A percentile compares a stretch with the other conserved stretches of the same genome.
Conservation (phyloP, 2,113 vertebrate species). For the Labeo rohita region DNA sequence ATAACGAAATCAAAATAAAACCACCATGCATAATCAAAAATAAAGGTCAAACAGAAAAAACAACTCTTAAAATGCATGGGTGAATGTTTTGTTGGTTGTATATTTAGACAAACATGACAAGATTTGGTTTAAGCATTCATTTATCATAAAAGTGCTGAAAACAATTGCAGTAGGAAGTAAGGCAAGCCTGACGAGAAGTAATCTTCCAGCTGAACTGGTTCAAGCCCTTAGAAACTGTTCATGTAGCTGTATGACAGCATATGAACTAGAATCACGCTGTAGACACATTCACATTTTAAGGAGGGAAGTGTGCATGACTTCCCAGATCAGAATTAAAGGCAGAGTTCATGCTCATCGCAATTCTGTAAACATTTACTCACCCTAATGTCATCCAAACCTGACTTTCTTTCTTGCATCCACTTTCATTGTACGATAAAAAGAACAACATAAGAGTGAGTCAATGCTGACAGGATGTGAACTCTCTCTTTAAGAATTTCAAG, state of each 20-base stretch:
- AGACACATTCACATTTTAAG: slow-evolving; percentile 48
- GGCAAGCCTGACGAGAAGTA: not conserved
- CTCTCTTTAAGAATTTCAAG: not conserved
- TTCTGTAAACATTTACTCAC: not conserved
- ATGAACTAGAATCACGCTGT: not conserved
- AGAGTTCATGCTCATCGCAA: not conserved
- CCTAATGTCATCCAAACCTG: not conserved
- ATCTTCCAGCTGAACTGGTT: not conserved
- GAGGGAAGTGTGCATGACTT: not conserved
- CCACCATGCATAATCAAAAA: not conserved
- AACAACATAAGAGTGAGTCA: not conserved
- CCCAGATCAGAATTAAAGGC: not conserved
- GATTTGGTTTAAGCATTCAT: slow-evolving; percentile 20
- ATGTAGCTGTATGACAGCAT: slow-evolving; percentile 15
- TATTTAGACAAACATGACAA: not conserved
- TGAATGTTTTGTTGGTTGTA: not conserved
- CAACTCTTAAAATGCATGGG: not conserved
- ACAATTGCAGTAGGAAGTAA: not conserved
- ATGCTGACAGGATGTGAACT: not conserved
- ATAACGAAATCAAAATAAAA: slow-evolving; percentile 1
- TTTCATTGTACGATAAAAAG: not conserved
- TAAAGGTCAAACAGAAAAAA: not conserved
- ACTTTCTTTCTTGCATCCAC: not conserved
- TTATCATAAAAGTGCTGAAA: slow-evolving; percentile 52
- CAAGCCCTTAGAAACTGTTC: not conserved